Base-by-base conservation (phyloP, 2,113 vertebrate species). In the Casuarius casuarius region DNA sequence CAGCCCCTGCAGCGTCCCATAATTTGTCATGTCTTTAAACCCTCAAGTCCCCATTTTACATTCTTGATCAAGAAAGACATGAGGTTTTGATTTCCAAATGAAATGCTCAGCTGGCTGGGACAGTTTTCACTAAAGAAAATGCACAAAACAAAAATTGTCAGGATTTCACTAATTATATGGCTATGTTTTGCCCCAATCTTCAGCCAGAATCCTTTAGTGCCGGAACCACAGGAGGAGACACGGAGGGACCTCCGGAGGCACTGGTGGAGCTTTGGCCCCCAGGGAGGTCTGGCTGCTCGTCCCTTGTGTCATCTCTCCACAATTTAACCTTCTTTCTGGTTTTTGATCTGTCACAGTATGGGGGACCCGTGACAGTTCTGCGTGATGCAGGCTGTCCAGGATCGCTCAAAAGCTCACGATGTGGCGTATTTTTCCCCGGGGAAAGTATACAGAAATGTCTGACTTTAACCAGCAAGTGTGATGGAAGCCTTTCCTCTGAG, bases 11-110 rank as follows among this genome's bases (percentile, higher is more conserved):
- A 97, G 93, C 96, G 96, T 97, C 80, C 83, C 84, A 85, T 83
- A 86, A 94, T 96, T 90, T 94, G 92, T 97, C 95, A 38, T 88
- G 87, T 97, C 95, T 96, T 96, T 92, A 78, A 96, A 89, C 56
- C 81, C 95, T 84, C 51, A 79, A 97, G 89, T 96, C 94, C 97
- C 48, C 82, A 56, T 97, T 96, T 90, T 95, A 80, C 84, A 74
- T 86, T 96, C 90, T 87, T 71, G 26, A 61, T 71, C 51, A 42
- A 96, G 89, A 90, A 10, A 75, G 72, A 61, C 78, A 67, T 77
- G 77, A 90, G 92, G 85, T 84, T 97, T 94, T 74, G 89, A 83
- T 85, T 92, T 91, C 81, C 58, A 65, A 86, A 93, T 49, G 15
- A 94, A 81, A 26, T 15, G 70, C 77, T 75, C 58, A 40, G 20